Conservation (phyloP, 2,888 invertebrate genomes). For the Lampropteryx suffumata region DNA sequence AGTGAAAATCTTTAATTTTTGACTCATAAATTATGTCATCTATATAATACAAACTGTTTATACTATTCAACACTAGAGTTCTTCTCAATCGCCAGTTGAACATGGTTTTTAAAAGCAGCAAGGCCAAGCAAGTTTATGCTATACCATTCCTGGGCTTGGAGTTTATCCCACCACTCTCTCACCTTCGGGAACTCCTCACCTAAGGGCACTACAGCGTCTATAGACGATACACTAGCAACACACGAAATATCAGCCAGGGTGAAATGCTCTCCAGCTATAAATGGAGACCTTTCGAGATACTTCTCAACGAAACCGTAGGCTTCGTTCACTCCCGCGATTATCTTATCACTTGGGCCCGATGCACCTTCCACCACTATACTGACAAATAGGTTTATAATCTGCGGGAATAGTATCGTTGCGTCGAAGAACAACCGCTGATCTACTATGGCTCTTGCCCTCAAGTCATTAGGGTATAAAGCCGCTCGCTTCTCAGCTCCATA, state of each 20-base stretch:
- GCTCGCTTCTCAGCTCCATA: conserved; percentile 48
- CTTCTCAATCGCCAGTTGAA: conserved; percentile 27
- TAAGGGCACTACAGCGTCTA: conserved; percentile 41
- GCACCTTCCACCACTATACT: conserved; percentile 28
- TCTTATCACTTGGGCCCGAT: conserved; percentile 30
- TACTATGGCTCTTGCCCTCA: conserved; percentile 42
- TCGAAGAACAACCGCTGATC: conserved; percentile 50
- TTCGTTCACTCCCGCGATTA: conserved; percentile 36
- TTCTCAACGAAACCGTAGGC: conserved; percentile 47
- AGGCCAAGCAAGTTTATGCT: conserved; percentile 45
- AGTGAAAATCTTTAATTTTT: no score
- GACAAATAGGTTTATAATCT: conserved; percentile 23
- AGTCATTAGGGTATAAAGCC: conserved; percentile 47
- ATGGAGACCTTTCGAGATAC: conserved; percentile 44
- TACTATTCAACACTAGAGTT: conserved; percentile 8
- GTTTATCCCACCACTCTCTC: conserved; percentile 39
- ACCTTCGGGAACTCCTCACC: conserved; percentile 41
- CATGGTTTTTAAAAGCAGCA: conserved; percentile 15
- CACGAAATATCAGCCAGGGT: conserved; percentile 53
- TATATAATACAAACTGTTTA: no score
- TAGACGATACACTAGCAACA: conserved; percentile 42
- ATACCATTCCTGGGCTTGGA: conserved; percentile 46
- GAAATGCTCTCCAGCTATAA: conserved; percentile 41
- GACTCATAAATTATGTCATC: no score
- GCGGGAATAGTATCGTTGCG: conserved; percentile 40